Conservation (phyloP, 2,113 vertebrate species). For the Poecilia latipinna region DNA sequence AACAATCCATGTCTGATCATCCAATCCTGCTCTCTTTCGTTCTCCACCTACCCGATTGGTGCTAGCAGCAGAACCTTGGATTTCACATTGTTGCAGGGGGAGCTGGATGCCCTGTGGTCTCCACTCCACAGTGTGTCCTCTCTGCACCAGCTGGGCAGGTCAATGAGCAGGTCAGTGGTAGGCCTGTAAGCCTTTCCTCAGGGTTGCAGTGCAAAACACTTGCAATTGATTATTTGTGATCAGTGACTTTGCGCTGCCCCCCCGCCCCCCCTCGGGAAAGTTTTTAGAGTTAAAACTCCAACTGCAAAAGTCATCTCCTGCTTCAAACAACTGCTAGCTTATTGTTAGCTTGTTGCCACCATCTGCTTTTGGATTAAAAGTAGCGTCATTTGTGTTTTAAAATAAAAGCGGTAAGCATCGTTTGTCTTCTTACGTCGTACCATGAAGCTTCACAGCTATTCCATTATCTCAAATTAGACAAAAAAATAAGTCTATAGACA, state of each 20-base stretch:
- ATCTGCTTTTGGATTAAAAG: conserved; percentile 53
- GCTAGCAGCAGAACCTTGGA: conserved; percentile 81
- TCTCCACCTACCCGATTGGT: conserved; percentile 53
- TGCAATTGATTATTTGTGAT: conserved; percentile 29
- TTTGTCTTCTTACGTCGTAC: conserved; percentile 22
- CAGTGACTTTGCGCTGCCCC: conserved; percentile 43
- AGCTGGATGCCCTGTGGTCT: conserved; percentile 84
- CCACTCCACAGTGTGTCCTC: conserved; percentile 82
- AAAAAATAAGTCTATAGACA: conserved; percentile 27
- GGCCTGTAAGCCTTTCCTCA: conserved; percentile 47
- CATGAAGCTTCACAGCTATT: conserved; percentile 41
- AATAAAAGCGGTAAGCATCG: conserved; percentile 1
- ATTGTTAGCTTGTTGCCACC: conserved; percentile 49
- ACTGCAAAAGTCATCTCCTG: conserved; percentile 51
- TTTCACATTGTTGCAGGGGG: conserved; percentile 79
- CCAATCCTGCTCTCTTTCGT: conserved; percentile 47
- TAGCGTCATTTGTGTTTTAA: conserved; percentile 15
- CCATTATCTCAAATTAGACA: conserved; percentile 49
- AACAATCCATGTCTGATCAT: conserved; percentile 44
- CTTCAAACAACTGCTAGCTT: conserved; percentile 37
- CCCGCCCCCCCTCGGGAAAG: conserved; percentile 41
- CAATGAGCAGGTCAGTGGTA: conserved; percentile 84
- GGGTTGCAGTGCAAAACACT: conserved; percentile 48
- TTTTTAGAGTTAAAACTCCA: conserved; percentile 39
- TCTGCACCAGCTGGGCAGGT: conserved; percentile 84